Percentiles rank a stretch among this genome's conserved stretches.
These are phyloP conservation scores for Ichneumoninae sp. DNA, from an alignment of 2,888 invertebrate species.

Conservation along the genomic window DNA sequence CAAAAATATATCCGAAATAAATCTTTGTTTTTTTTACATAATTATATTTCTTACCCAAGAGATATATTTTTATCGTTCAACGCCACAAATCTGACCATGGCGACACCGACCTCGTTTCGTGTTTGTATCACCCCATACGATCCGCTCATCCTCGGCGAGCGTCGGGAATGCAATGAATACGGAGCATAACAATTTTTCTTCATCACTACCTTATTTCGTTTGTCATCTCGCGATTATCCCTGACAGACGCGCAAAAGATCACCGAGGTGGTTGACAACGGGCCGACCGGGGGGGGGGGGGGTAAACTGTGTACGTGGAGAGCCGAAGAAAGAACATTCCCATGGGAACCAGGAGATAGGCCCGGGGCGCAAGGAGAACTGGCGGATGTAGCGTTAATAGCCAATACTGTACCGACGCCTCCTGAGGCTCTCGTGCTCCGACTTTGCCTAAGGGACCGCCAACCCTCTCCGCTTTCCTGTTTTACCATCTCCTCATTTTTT, in stretches of 20 bases:
- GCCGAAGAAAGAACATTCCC: conserved; percentile 29
- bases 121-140: background rate
- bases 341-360: conserved; percentile 14
- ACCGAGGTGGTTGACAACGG: background rate
- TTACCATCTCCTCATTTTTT: background rate
- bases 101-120: no score
- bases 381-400: conserved; percentile 43
- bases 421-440: background rate
- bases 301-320: background rate
- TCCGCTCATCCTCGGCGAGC: background rate
- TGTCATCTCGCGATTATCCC: conserved; percentile 4
- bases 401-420: conserved; percentile 28
- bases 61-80: no score
- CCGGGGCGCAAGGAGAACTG: conserved; percentile 16
- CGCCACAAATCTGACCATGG: no score
- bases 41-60: no score
- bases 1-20: no score
- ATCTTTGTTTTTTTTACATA: no score
- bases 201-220: background rate
- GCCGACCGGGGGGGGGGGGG: background rate
- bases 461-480: conserved; percentile 11
- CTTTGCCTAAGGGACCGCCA: conserved; percentile 31
- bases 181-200: background rate
- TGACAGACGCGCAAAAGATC: background rate
- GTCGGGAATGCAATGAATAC: background rate